Conservation (phyloP, 2,797 vertebrate species). For the Hemibagrus guttatus region DNA sequence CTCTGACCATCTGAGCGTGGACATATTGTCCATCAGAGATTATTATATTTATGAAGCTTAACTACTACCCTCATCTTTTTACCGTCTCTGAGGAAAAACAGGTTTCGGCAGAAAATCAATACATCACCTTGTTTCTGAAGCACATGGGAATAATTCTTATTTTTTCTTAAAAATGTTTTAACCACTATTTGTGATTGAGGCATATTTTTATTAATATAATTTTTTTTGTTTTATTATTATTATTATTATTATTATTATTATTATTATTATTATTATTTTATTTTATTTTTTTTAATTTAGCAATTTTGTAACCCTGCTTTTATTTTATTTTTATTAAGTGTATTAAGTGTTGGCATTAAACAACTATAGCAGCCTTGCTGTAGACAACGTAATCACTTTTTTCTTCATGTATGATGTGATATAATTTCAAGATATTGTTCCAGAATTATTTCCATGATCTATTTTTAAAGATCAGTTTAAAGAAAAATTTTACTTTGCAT, state of each 20-base stretch:
- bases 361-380: background rate
- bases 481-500: no score
- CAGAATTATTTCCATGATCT: no score
- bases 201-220: background rate
- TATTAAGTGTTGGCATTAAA: no score
- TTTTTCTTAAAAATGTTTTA: background rate
- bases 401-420: background rate
- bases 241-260: no score
- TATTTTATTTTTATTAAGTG: no score
- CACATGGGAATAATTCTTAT: background rate
- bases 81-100: background rate
- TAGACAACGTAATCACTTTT: background rate
- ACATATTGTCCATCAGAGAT: slow-evolving; percentile 66
- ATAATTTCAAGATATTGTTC: no score
- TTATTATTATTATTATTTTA: no score
- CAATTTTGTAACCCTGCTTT: no score
- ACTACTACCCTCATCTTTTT: background rate
- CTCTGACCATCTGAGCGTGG: slow-evolving; percentile 62
- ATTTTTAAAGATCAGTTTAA: no score
- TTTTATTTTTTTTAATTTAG: no score
- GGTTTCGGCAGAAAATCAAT: slow-evolving; percentile 23
- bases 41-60: slow-evolving; percentile 51
- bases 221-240: no score
- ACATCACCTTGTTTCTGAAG: background rate
- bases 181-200: background rate